Evolutionary conservation across 2,888 invertebrate species (phyloP).

Genomic region (Synanthedon tipuliformis): DNA sequence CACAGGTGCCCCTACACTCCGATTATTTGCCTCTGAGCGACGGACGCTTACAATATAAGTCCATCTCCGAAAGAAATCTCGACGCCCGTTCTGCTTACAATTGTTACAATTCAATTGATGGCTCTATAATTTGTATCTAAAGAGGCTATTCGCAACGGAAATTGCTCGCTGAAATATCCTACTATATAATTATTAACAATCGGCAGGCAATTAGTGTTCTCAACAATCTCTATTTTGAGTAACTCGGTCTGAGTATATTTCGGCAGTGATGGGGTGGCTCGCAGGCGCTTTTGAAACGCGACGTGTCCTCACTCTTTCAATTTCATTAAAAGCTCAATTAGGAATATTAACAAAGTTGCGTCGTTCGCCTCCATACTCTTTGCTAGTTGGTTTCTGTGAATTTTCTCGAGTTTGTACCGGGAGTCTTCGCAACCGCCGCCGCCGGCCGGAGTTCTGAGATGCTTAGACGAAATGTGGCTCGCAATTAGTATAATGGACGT

Average conservation of each 20-base stretch:
- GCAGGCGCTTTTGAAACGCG: conserved; percentile 38
- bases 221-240: conserved; percentile 47
- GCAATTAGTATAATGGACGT: conserved; percentile 68
- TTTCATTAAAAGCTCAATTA: conserved; percentile 69
- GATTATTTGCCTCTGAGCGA: conserved; percentile 54
- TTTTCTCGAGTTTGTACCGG: conserved; percentile 55
- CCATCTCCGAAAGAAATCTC: conserved; percentile 38
- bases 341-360: conserved; percentile 60
- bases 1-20: conserved; percentile 57
- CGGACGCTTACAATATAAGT: conserved; percentile 44
- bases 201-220: conserved; percentile 59
- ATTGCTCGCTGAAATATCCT: too few relatives aligned
- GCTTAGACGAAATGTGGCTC: conserved; percentile 62
- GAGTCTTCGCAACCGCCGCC: conserved; percentile 42
- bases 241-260: conserved; percentile 63
- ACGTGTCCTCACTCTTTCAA: conserved; percentile 61
- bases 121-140: too few relatives aligned
- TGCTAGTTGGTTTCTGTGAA: conserved; percentile 49
- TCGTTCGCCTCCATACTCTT: conserved; percentile 56
- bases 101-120: conserved; percentile 19
- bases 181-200: conserved; percentile 44
- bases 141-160: neutral
- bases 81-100: conserved; percentile 50
- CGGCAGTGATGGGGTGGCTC: conserved; percentile 36
- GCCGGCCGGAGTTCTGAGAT: conserved; percentile 54